phyloP scores from a whole-genome alignment of 2,113 vertebrate genomes.

The Austrofundulus limnaeus region DNA sequence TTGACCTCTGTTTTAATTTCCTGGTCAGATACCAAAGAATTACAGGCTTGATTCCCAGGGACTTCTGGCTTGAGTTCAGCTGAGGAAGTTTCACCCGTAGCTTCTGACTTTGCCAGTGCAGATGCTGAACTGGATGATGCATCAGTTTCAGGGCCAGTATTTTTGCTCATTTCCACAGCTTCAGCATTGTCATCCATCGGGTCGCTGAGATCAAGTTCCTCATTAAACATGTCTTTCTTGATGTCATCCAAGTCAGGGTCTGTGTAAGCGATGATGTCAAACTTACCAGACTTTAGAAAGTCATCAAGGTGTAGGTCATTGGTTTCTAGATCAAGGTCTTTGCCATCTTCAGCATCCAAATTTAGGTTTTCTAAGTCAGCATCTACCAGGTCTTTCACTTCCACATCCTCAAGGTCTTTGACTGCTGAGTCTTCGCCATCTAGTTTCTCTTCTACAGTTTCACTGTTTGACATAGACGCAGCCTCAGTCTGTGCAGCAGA shows the following conservation, averaged over 20 bases:
- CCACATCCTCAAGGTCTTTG: slow-evolving; percentile 91
- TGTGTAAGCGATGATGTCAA: slow-evolving; percentile 97
- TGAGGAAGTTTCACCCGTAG: slow-evolving; percentile 66
- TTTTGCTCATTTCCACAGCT: slow-evolving; percentile 65
- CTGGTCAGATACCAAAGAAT: slow-evolving; percentile 60
- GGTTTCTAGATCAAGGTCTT: slow-evolving; percentile 94
- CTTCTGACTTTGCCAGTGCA: slow-evolving; percentile 76
- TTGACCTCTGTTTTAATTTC: slow-evolving; percentile 77
- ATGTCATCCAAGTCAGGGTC: slow-evolving; percentile 94
- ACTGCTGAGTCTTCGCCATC: slow-evolving; percentile 90
- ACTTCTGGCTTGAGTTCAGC: slow-evolving; percentile 76
- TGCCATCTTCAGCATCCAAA: slow-evolving; percentile 91
- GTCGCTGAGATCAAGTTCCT: slow-evolving; percentile 91
- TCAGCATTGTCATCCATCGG: slow-evolving; percentile 88
- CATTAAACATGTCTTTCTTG: slow-evolving; percentile 95
- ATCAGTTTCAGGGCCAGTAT: slow-evolving; percentile 52
- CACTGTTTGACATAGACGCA: slow-evolving; percentile 60
- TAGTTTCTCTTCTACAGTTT: slow-evolving; percentile 86
- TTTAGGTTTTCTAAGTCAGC: slow-evolving; percentile 93
- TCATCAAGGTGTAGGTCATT: slow-evolving; percentile 95
- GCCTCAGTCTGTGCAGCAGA: slow-evolving; percentile 73
- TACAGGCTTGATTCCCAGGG: slow-evolving; percentile 55
- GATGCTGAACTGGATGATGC: slow-evolving; percentile 71
- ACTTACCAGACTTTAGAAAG: slow-evolving; percentile 91
- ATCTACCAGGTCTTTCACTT: slow-evolving; percentile 94